phyloP scores from a whole-genome alignment of 2,797 vertebrate genomes.

The Schizopygopsis malacanthus region DNA sequence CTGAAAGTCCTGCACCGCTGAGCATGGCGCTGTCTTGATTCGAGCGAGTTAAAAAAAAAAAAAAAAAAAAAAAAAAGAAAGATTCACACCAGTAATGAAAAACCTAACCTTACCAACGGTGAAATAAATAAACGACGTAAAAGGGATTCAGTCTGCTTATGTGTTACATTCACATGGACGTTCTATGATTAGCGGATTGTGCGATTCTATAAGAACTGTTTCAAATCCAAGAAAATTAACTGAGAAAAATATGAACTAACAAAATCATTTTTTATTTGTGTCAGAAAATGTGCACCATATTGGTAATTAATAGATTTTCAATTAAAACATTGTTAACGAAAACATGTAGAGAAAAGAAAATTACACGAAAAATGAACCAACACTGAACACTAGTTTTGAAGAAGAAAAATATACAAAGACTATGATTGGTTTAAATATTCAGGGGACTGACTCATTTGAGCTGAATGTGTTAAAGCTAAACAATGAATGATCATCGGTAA shows the following conservation, averaged over 20 bases:
- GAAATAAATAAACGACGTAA: constrained; percentile 31
- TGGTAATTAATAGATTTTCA: neutral
- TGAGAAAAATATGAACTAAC: neutral
- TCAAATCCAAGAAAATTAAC: neutral
- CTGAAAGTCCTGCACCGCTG: constrained; percentile 50
- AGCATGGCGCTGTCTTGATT: constrained; percentile 24
- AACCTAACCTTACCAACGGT: neutral
- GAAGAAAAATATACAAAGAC: neutral
- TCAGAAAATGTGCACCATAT: neutral
- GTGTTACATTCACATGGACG: neutral
- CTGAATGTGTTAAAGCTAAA: neutral
- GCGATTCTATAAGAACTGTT: neutral
- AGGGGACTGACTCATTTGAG: neutral
- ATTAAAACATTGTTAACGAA: neutral
- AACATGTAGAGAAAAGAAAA: neutral
- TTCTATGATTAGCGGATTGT: neutral
- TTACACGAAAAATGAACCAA: neutral
- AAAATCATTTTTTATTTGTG: neutral
- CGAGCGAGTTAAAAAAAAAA: constrained; percentile 13
- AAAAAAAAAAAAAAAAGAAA: constrained; percentile 31
- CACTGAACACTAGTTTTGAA: neutral
- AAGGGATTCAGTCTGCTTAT: neutral
- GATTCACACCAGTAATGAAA: constrained; percentile 27
- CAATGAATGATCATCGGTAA: neutral
- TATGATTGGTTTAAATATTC: neutral